Percentiles rank a stretch among this genome's conserved stretches.
Evolutionary conservation across 2,113 vertebrate species (phyloP).

Genomic region (Dunckerocampus dactyliophorus): DNA sequence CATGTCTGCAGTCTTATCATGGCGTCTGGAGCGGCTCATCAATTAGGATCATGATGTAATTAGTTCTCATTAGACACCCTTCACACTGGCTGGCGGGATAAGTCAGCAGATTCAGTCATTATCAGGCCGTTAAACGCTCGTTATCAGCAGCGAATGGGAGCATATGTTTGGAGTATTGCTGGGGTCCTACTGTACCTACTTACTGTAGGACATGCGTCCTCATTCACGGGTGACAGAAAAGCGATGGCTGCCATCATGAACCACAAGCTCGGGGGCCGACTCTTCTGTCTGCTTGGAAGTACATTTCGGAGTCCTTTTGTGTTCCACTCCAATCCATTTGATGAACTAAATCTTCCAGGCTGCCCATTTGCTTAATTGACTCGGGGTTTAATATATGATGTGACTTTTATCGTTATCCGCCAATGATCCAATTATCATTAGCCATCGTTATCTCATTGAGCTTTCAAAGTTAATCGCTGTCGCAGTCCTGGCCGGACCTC

Average conservation of each 20-base stretch:
- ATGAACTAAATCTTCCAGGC: neutral
- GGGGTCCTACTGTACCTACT: neutral
- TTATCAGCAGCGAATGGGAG: neutral
- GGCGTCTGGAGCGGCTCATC: slow-evolving; percentile 40
- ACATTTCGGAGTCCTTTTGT: neutral
- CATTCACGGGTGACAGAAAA: too few species aligned
- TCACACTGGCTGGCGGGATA: slow-evolving; percentile 29
- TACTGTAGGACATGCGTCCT: too few species aligned
- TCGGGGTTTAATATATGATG: slow-evolving; percentile 6
- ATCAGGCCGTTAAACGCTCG: slow-evolving; percentile 4
- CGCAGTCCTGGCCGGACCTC: neutral
- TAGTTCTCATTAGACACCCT: slow-evolving; percentile 52
- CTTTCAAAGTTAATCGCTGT: slow-evolving; percentile 19
- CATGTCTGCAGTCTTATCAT: slow-evolving; percentile 9
- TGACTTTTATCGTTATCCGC: slow-evolving; percentile 18
- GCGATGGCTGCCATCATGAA: too few species aligned
- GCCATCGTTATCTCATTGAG: neutral
- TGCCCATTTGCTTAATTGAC: slow-evolving; percentile 11
- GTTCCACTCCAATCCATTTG: too few species aligned
- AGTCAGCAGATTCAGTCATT: slow-evolving; percentile 8
- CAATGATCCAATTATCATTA: slow-evolving; percentile 11
- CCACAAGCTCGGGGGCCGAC: too few species aligned
- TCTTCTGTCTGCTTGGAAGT: too few species aligned
- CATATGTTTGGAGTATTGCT: neutral
- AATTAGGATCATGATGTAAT: slow-evolving; percentile 56